Evolutionary conservation across 2,888 invertebrate species (phyloP).

Genomic region (Cantharis rustica): DNA sequence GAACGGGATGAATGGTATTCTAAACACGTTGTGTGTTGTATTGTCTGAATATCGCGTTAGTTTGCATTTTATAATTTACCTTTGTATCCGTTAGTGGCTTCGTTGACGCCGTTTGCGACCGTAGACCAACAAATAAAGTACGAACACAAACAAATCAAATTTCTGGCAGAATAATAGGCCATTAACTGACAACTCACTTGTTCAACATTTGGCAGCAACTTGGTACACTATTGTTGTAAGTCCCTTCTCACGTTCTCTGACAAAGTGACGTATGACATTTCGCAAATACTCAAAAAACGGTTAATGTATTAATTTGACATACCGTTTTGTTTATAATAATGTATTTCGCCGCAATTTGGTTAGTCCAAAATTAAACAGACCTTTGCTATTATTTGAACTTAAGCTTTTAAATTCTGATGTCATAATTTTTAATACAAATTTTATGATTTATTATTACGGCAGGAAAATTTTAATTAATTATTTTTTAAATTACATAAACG

Average conservation of each 20-base stretch:
- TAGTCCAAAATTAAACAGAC: neutral
- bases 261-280: slow-evolving; percentile 22
- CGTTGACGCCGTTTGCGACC: slow-evolving; percentile 22
- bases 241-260: slow-evolving; percentile 16
- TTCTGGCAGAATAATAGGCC: slow-evolving; percentile 37
- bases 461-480: neutral
- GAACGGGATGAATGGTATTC: slow-evolving; percentile 27
- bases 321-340: neutral
- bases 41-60: slow-evolving; percentile 32
- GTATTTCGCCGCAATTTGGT: neutral
- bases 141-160: slow-evolving; percentile 39
- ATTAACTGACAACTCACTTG: slow-evolving; percentile 33
- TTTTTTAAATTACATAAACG: neutral
- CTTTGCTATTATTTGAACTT: neutral
- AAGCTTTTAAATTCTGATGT: neutral
- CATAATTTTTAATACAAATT: neutral
- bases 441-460: slow-evolving; percentile 3
- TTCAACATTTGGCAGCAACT: slow-evolving; percentile 30
- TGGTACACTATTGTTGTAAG: slow-evolving; percentile 27
- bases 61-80: slow-evolving; percentile 41
- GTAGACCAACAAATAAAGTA: slow-evolving; percentile 35
- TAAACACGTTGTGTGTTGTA: slow-evolving; percentile 25
- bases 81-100: slow-evolving; percentile 33
- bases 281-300: neutral
- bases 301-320: neutral